Conservation (phyloP, 2,797 vertebrate genomes). For the Aulostomus chinensis region DNA sequence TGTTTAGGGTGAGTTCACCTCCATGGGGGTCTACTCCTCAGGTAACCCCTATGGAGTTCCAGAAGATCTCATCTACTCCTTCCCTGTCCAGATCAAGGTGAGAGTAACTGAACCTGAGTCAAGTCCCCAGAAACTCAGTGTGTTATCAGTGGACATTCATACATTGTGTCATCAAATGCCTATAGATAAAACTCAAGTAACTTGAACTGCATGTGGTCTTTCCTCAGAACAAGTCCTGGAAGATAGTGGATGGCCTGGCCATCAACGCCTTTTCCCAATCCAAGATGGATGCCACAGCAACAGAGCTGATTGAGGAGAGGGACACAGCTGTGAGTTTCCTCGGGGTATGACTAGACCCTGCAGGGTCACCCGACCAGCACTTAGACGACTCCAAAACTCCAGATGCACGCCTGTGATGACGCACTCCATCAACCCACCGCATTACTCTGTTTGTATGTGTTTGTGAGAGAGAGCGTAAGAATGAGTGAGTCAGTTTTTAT, state of each 20-base stretch:
- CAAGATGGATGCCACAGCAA: constrained; percentile 93
- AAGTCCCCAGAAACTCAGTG: too few species aligned
- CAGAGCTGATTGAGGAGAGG: constrained; percentile 91
- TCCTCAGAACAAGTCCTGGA: constrained; percentile 90
- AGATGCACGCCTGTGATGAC: constrained; percentile 83
- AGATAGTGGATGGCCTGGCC: constrained; percentile 88
- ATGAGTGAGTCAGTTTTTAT: constrained; percentile 37
- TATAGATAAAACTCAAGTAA: too few species aligned
- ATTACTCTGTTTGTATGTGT: constrained; percentile 23
- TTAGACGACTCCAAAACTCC: constrained; percentile 78
- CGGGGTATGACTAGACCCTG: constrained; percentile 79
- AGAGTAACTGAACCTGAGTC: neutral
- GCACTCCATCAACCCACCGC: constrained; percentile 52
- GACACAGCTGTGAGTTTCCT: constrained; percentile 82
- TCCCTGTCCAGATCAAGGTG: constrained; percentile 95
- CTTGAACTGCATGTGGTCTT: neutral
- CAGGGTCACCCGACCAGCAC: constrained; percentile 38
- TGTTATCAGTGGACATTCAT: too few species aligned
- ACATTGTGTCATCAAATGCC: too few species aligned
- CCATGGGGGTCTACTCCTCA: constrained; percentile 93
- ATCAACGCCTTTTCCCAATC: constrained; percentile 91
- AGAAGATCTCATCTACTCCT: constrained; percentile 92
- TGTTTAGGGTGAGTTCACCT: constrained; percentile 90
- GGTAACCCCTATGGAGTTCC: constrained; percentile 90
- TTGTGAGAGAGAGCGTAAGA: neutral